These are phyloP conservation scores for Cebidichthys violaceus DNA, from an alignment of 2,113 vertebrate species.

Conservation along the genomic window DNA sequence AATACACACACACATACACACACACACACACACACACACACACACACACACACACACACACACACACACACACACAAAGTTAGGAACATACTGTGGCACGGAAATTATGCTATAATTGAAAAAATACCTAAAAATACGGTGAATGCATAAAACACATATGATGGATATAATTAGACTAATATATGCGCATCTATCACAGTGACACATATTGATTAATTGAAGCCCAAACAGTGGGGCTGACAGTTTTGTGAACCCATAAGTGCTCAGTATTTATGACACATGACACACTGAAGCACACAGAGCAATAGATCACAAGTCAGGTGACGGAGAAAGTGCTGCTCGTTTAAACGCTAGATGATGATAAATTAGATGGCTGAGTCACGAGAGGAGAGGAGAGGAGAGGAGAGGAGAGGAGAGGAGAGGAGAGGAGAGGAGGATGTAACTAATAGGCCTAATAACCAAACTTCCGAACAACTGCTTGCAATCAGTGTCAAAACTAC, in stretches of 20 bases:
- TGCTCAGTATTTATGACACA: constrained; percentile 29
- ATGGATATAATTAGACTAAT: background rate
- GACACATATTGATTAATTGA: constrained; percentile 2
- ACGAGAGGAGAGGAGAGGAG: background rate
- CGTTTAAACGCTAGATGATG: constrained; percentile 4
- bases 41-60: background rate
- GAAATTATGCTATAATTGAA: background rate
- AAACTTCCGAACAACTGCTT: constrained; percentile 30
- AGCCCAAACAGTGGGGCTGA: background rate
- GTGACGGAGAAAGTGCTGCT: constrained; percentile 34
- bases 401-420: background rate
- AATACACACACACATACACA: background rate
- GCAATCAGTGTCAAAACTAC: constrained; percentile 71
- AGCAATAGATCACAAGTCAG: constrained; percentile 21
- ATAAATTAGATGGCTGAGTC: constrained; percentile 31
- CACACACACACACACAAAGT: background rate
- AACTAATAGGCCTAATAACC: constrained; percentile 13
- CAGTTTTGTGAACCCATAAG: constrained; percentile 19
- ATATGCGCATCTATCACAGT: background rate
- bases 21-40: background rate
- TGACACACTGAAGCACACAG: constrained; percentile 9
- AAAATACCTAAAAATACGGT: background rate
- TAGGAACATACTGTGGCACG: background rate
- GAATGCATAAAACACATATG: background rate
- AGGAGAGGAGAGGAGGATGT: background rate